Evolutionary conservation across 2,888 invertebrate genomes (phyloP), one percentile per base, ranked within the genome.

Genomic region (Flexamia atlantica): DNA sequence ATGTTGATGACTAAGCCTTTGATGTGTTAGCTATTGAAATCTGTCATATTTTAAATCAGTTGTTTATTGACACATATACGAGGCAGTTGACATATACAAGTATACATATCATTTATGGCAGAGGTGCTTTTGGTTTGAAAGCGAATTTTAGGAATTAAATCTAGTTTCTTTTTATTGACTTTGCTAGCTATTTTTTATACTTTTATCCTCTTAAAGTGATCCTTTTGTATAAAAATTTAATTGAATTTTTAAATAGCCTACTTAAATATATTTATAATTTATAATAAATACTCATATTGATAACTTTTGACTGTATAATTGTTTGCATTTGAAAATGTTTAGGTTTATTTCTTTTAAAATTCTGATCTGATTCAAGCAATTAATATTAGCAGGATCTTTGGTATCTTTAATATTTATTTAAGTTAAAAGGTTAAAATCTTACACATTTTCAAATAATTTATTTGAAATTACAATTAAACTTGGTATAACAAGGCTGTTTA

Each of bases 21-120:
- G 20, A 50, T 28, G 46, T 76, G 76, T 76, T 72, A 70, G 12
- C 30, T 64, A 32, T 32, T 72, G 40, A 40, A 36, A 23, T 40
- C 40, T 68, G 14, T 40, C 10, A 72, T 28, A 64, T n/a, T 64
- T 64, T 64, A 28, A 64, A 20, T 64, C 25, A 2, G 28, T 64
- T 28, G 30, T 28, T 72, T 28, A 2, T 40, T 53, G 10, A 20
- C 3, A 53, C 2, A 5, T 10, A 2, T 23, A 7, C 14, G n/a
- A 50, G 17, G 4, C 7, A 7, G n/a, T 50, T n/a, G 7, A 17
- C 9, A 53, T 23, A 23, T 20, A 23, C 7, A 53, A 20, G 4
- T 53, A 28, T 42, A 40, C 72, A 72, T 72, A 72, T 72, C 72
- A 72, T 40, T 14, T 72, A 40, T 7, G 10, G 1, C 17, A 17